Conservation (phyloP, 37 sponge, comb jelly and placozoan genomes). For the Theonella swinhoei region DNA sequence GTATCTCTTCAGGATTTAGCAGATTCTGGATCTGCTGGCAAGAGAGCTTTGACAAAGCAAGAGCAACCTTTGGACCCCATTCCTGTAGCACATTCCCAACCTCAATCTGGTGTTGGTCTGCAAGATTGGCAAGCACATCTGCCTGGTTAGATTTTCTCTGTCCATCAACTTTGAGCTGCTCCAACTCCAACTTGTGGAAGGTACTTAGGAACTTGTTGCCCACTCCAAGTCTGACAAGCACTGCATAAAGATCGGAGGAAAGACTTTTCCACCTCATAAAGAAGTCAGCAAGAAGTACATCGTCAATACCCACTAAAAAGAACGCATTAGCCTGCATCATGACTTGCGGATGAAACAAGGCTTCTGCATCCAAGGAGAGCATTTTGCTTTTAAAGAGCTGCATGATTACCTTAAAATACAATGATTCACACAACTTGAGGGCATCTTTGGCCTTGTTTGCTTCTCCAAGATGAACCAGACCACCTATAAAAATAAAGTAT, state of each 20-base stretch:
- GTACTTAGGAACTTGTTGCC: not conserved
- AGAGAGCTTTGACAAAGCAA: constrained; percentile 4
- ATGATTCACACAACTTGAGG: constrained; percentile 18
- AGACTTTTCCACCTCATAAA: constrained; percentile 33
- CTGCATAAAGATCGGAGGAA: constrained; percentile 29
- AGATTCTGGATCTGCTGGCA: constrained; percentile 14
- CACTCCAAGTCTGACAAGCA: constrained; percentile 23
- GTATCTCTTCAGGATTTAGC: constrained; percentile 29
- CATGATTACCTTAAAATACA: constrained; percentile 14
- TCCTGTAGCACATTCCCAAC: constrained; percentile 12
- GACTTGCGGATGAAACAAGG: constrained; percentile 22
- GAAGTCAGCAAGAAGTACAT: constrained; percentile 4
- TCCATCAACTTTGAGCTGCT: constrained; percentile 8
- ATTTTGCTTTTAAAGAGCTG: not conserved
- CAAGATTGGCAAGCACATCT: not conserved
- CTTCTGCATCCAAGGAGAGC: constrained; percentile 20
- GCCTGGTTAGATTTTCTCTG: not conserved
- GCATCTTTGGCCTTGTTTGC: not conserved
- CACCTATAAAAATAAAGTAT: constrained; percentile 12
- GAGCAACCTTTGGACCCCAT: constrained; percentile 30
- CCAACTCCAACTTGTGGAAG: constrained; percentile 13
- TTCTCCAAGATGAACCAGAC: constrained; percentile 35
- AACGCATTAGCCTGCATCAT: constrained; percentile 34
- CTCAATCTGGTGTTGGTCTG: constrained; percentile 15
- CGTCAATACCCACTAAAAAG: constrained; percentile 21